Conservation (phyloP, 2,888 invertebrate genomes). For the Amphipyra berbera region DNA sequence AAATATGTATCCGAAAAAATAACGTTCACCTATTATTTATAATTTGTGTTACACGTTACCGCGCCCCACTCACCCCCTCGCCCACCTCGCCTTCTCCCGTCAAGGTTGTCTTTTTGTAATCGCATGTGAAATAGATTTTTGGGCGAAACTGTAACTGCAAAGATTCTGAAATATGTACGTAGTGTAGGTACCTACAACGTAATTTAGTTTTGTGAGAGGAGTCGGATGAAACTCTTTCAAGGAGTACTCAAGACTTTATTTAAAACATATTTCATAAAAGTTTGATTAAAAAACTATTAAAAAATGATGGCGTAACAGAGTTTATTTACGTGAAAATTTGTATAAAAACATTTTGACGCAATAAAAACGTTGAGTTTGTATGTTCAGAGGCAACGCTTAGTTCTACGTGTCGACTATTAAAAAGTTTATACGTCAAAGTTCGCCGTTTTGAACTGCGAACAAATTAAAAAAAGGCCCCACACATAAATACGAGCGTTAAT, state of each 20-base stretch:
- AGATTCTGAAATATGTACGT: constrained; percentile 10
- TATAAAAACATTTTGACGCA: constrained; percentile 64
- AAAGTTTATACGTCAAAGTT: constrained; percentile 74
- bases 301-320: constrained; percentile 35
- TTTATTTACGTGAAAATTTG: constrained; percentile 55
- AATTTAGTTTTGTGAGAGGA: not conserved
- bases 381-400: constrained; percentile 67
- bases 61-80: constrained; percentile 47
- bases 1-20: constrained; percentile 89
- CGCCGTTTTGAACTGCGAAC: constrained; percentile 68
- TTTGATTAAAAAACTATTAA: constrained; percentile 30
- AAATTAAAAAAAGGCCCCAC: constrained; percentile 64
- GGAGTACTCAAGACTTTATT: constrained; percentile 19
- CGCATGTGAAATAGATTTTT: constrained; percentile 49
- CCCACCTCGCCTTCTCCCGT: constrained; percentile 52
- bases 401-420: constrained; percentile 73
- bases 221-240: constrained; percentile 17
- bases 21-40: constrained; percentile 88
- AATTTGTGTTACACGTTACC: constrained; percentile 82
- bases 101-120: constrained; percentile 60
- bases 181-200: not conserved
- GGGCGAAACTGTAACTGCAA: constrained; percentile 16
- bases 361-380: constrained; percentile 61
- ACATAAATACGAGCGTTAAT: constrained; percentile 60
- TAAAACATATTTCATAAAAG: constrained; percentile 44